These are phyloP conservation scores for Teleogryllus occipitalis DNA, from an alignment of 1,140 invertebrate species.

Conservation along the genomic window DNA sequence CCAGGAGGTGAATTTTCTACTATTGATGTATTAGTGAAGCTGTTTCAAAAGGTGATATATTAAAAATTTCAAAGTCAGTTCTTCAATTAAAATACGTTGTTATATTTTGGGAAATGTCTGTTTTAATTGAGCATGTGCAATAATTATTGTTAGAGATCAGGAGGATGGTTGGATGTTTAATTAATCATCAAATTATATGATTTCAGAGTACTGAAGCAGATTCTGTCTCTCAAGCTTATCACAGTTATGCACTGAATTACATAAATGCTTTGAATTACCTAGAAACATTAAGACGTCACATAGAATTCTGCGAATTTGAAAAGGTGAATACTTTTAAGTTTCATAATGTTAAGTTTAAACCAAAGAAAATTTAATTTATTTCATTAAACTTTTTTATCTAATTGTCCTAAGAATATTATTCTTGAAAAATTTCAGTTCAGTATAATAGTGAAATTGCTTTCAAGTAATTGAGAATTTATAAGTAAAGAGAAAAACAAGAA, in stretches of 20 bases:
- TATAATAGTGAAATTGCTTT: too few species aligned
- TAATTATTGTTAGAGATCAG: neutral
- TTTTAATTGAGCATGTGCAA: neutral
- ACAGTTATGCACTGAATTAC: conserved; percentile 54
- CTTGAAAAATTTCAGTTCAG: too few species aligned
- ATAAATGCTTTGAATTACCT: conserved; percentile 53
- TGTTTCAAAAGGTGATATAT: conserved; percentile 47
- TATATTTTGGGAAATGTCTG: neutral
- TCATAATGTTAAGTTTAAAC: too few species aligned
- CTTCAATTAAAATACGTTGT: too few species aligned
- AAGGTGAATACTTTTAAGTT: conserved; percentile 38
- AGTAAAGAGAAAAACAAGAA: too few species aligned
- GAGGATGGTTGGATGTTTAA: neutral
- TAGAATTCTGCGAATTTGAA: conserved; percentile 54
- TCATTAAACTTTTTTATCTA: too few species aligned
- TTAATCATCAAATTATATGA: conserved; percentile 7
- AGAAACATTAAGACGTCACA: conserved; percentile 47
- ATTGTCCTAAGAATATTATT: too few species aligned
- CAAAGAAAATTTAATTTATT: too few species aligned
- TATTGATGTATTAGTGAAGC: conserved; percentile 47
- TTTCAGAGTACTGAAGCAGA: conserved; percentile 37
- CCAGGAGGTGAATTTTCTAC: conserved; percentile 37
- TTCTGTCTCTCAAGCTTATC: conserved; percentile 46
- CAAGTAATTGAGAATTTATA: too few species aligned
- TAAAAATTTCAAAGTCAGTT: neutral